A percentile compares a stretch with the other conserved stretches of the same genome.
Evolutionary conservation across 2,797 vertebrate species (phyloP).

Genomic region (Erpetoichthys calabaricus): DNA sequence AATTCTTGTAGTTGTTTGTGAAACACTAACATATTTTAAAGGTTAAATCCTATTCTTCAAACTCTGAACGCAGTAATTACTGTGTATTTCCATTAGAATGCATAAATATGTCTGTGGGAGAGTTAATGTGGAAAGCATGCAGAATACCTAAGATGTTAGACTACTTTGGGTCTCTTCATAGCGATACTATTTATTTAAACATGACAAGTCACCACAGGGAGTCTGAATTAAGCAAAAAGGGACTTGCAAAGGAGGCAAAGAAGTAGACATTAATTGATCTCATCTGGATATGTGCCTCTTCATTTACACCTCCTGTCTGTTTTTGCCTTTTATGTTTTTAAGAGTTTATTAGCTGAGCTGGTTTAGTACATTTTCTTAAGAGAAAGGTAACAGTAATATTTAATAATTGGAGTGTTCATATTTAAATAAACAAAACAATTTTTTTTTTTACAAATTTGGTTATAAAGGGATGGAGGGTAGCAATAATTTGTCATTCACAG

Average conservation of each 20-base stretch:
- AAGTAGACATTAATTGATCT: slow-evolving; percentile 1
- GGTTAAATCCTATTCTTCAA: not conserved
- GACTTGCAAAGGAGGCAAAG: not conserved
- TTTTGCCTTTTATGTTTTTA: too few species aligned
- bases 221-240: not conserved
- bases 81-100: not conserved
- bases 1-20: not conserved
- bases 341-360: too few species aligned
- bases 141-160: not conserved
- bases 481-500: too few species aligned
- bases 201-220: slow-evolving; percentile 2
- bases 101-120: not conserved
- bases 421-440: too few species aligned
- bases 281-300: not conserved
- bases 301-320: not conserved
- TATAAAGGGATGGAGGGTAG: too few species aligned
- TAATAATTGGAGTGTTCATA: too few species aligned
- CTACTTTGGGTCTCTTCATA: slow-evolving; percentile 1
- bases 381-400: too few species aligned
- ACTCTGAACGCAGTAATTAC: not conserved
- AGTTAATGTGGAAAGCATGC: not conserved
- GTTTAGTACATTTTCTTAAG: too few species aligned
- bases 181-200: slow-evolving; percentile 3
- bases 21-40: not conserved
- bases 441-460: too few species aligned